Evolutionary conservation across 1,140 invertebrate genomes (phyloP), one percentile per base, ranked within the genome.

Genomic region (Protaetia brevitarsis): DNA sequence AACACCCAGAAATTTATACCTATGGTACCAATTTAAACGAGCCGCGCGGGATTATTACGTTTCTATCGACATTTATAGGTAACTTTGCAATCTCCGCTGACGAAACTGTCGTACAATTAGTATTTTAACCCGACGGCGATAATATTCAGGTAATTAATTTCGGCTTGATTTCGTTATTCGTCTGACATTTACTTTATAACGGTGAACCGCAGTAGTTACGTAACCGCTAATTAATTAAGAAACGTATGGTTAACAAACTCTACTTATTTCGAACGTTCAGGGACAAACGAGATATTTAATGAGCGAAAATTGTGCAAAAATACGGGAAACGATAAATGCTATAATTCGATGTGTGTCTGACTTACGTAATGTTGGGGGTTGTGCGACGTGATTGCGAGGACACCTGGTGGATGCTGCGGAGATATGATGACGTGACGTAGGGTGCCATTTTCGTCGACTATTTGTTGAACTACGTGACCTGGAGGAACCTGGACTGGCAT

Each of bases 401-500:
- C 67, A 28, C 74, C 69, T 67, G 86, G 86, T 63, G 86, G 87
- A 61, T 84, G 84, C 76, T 90, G 87, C 60, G 89, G 86, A 8
- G 89, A 90, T 63, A 94, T 82, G 71, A 95, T 89, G 71, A 94
- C 92, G 79, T 95, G 93, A 34, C 91, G 85, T 69, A 96, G 83
- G 64, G 90, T 89, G 62, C 91, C 91, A 77, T 85, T 89, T 79
- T 95, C 93, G 79, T 95, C 93, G 68, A 95, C 87, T 72, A 95
- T 92, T 77, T 93, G 93, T 78, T 93, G 92, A 69, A 95, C 88
- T 79, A 95, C 86, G 82, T 89, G 93, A 75, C 93, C 93, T 34
- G 90, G 91, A 27, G 93, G 93, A 67, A 94, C 91, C 80, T 93
- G 90, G 76, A 96, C 91, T 60, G 92, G 92, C 84, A 95, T 90